A percentile compares a stretch with the other conserved stretches of the same genome.
These are phyloP conservation scores for Sparidentex hasta DNA, from an alignment of 2,797 vertebrate species.

Conservation along the genomic window DNA sequence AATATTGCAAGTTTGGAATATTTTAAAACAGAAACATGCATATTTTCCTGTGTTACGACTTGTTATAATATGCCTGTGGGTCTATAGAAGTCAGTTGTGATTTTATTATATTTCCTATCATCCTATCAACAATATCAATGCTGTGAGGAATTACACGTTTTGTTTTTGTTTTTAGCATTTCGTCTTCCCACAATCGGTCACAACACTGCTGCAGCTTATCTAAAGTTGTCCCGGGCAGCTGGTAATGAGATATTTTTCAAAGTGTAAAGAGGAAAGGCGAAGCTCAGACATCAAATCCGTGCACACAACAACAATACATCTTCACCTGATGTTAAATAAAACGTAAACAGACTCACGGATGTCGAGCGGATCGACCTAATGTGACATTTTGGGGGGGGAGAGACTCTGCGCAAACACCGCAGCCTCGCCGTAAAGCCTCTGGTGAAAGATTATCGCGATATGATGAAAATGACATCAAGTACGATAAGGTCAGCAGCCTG, in stretches of 20 bases:
- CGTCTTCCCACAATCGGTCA: not conserved
- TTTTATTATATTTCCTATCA: not conserved
- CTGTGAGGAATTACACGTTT: not conserved
- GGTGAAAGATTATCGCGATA: constrained; percentile 59
- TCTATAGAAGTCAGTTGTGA: not conserved
- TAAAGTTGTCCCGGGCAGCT: constrained; percentile 37
- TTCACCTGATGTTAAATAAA: constrained; percentile 25
- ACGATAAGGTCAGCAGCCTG: constrained; percentile 70
- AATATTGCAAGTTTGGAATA: not conserved
- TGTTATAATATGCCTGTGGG: not conserved
- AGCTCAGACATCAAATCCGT: constrained; percentile 9
- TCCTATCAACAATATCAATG: no score
- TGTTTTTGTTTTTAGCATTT: not conserved
- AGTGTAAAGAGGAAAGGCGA: constrained; percentile 8
- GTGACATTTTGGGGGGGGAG: constrained; percentile 32
- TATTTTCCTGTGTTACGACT: not conserved
- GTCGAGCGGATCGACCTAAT: constrained; percentile 50
- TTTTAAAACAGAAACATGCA: not conserved
- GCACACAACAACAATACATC: constrained; percentile 23
- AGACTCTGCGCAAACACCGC: constrained; percentile 49
- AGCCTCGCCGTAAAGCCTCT: constrained; percentile 30
- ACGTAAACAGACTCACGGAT: constrained; percentile 47
- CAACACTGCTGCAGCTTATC: constrained; percentile 2
- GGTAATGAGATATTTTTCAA: constrained; percentile 8
- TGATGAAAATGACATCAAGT: constrained; percentile 71